Percentiles rank a stretch among this genome's conserved stretches.
Conservation (phyloP, 2,797 vertebrate species). For the Betta splendens region DNA sequence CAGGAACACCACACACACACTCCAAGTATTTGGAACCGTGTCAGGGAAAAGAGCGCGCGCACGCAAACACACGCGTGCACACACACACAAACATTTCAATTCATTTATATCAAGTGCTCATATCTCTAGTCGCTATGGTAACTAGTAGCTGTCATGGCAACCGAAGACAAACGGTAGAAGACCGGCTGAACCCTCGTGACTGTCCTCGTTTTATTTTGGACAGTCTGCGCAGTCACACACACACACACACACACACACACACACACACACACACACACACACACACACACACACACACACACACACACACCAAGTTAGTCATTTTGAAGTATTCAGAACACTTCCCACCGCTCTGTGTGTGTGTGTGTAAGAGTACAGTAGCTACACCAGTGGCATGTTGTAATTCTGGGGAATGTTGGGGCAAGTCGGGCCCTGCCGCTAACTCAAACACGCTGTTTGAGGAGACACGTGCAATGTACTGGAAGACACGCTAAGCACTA, state of each 20-base stretch:
- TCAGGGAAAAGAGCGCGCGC: constrained; percentile 53
- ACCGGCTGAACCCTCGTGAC: constrained; percentile 74
- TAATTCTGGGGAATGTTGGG: constrained; percentile 43
- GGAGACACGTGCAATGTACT: too few relatives aligned
- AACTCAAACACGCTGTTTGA: constrained; percentile 42
- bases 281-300: neutral
- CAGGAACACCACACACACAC: constrained; percentile 42
- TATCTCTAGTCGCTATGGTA: constrained; percentile 82
- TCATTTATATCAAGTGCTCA: constrained; percentile 68
- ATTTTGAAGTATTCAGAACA: constrained; percentile 26
- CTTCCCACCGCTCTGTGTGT: constrained; percentile 16
- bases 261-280: too few relatives aligned
- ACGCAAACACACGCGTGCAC: too few relatives aligned
- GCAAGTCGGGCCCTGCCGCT: constrained; percentile 56
- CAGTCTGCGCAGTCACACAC: constrained; percentile 10
- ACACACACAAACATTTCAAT: constrained; percentile 53
- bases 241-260: neutral
- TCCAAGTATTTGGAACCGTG: constrained; percentile 40
- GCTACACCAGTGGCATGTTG: constrained; percentile 16
- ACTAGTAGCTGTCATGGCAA: constrained; percentile 81
- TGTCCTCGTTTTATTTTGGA: constrained; percentile 66
- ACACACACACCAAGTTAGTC: constrained; percentile 8
- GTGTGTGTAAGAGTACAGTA: constrained; percentile 2
- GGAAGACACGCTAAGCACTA: too few relatives aligned
- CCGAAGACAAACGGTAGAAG: constrained; percentile 67